Conservation (phyloP, 2,888 invertebrate genomes). For the Acronicta psi region DNA sequence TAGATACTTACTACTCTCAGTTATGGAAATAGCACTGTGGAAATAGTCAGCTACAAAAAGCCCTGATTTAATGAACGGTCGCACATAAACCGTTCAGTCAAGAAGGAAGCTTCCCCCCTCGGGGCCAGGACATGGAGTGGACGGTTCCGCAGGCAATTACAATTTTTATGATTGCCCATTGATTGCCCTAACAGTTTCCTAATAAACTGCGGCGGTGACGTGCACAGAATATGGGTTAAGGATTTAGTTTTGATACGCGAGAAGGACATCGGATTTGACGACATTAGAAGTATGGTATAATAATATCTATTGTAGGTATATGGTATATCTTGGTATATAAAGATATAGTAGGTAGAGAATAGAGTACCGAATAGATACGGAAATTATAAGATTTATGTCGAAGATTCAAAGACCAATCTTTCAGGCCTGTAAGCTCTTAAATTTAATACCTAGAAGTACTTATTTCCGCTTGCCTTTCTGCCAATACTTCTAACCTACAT, state of each 20-base stretch:
- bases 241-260: slow-evolving; percentile 37
- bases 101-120: slow-evolving; percentile 69
- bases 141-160: slow-evolving; percentile 84
- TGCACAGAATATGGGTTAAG: slow-evolving; percentile 66
- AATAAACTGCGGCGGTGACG: slow-evolving; percentile 74
- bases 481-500: no score
- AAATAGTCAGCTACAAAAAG: slow-evolving; percentile 29
- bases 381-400: no score
- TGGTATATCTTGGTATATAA: no score
- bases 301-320: no score
- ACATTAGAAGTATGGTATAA: not conserved
- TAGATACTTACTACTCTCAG: no score
- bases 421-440: no score
- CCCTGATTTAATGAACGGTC: slow-evolving; percentile 46
- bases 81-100: slow-evolving; percentile 59
- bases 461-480: no score
- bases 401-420: no score
- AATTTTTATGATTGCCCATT: slow-evolving; percentile 85
- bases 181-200: slow-evolving; percentile 86
- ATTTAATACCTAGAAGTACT: no score
- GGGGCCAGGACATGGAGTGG: slow-evolving; percentile 75
- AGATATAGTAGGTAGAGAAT: no score
- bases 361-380: no score
- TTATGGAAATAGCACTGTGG: not conserved
- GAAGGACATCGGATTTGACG: not conserved